A percentile compares a stretch with the other conserved stretches of the same genome.
Conservation (phyloP, 2,113 vertebrate genomes). For the Smithornis capensis region DNA sequence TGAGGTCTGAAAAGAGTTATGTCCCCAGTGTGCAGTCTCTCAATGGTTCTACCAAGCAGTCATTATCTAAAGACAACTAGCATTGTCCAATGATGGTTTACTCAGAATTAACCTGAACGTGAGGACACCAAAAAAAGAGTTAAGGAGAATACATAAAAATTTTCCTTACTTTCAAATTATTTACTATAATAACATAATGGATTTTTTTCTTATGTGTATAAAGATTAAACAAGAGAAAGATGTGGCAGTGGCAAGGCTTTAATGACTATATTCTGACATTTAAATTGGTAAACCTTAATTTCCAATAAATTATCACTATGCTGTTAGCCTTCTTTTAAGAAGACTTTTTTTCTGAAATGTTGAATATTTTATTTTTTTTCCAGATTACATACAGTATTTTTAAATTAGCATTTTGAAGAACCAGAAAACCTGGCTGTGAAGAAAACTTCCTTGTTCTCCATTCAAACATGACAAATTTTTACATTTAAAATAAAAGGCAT, state of each 20-base stretch:
- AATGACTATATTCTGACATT: not conserved
- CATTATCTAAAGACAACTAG: not conserved
- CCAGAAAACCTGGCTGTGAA: not conserved
- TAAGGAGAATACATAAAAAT: not conserved
- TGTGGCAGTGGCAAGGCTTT: not conserved
- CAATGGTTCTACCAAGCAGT: not conserved
- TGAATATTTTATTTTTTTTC: not conserved
- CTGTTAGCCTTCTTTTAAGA: not conserved
- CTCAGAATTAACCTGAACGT: not conserved
- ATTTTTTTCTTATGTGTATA: not conserved
- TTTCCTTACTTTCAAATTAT: not conserved
- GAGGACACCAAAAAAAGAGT: not conserved
- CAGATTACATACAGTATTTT: not conserved
- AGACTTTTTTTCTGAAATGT: not conserved
- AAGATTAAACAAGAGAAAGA: not conserved
- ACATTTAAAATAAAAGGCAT: not conserved
- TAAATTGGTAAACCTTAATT: not conserved
- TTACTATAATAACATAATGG: not conserved
- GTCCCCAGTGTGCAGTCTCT: not conserved
- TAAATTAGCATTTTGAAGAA: not conserved
- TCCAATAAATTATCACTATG: not conserved
- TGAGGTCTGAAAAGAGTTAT: not conserved
- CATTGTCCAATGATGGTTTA: not conserved
- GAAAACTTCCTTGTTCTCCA: not conserved
- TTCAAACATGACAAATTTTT: not conserved